Conservation (phyloP, 1,140 invertebrate genomes). For the Meloidogyne hapla region DNA sequence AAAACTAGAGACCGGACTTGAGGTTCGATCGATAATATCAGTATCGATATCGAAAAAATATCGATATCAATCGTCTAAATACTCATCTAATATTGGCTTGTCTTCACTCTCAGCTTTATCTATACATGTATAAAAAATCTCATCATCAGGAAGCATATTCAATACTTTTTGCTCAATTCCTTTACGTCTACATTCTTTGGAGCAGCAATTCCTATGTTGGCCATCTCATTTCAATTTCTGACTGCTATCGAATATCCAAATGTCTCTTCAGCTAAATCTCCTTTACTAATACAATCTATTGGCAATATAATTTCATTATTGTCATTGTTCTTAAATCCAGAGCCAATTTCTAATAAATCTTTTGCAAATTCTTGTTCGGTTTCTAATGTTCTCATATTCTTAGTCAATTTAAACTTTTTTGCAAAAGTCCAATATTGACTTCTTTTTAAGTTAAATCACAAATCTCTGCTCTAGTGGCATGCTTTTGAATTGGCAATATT, state of each 20-base stretch:
- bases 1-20: too few relatives aligned
- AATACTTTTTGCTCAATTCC: constrained; percentile 33
- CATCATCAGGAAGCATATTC: too few relatives aligned
- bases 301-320: too few relatives aligned
- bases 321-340: too few relatives aligned
- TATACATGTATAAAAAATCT: constrained; percentile 24
- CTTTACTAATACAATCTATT: too few relatives aligned
- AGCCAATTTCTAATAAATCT: too few relatives aligned
- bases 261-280: constrained; percentile 30
- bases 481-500: constrained; percentile 44
- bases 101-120: constrained; percentile 19
- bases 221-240: constrained; percentile 25
- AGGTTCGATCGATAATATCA: too few relatives aligned
- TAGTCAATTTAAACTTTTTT: constrained; percentile 25
- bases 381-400: constrained; percentile 48
- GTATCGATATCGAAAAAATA: too few relatives aligned
- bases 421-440: constrained; percentile 45
- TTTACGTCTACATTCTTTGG: constrained; percentile 39
- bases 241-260: constrained; percentile 26
- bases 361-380: too few relatives aligned
- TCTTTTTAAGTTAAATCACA: constrained; percentile 54
- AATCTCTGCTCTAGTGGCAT: constrained; percentile 38
- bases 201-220: constrained; percentile 32
- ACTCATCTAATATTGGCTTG: constrained; percentile 10
- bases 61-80: constrained; percentile 42